Conservation (phyloP, 1,140 invertebrate genomes). For the Papilio glaucus region DNA sequence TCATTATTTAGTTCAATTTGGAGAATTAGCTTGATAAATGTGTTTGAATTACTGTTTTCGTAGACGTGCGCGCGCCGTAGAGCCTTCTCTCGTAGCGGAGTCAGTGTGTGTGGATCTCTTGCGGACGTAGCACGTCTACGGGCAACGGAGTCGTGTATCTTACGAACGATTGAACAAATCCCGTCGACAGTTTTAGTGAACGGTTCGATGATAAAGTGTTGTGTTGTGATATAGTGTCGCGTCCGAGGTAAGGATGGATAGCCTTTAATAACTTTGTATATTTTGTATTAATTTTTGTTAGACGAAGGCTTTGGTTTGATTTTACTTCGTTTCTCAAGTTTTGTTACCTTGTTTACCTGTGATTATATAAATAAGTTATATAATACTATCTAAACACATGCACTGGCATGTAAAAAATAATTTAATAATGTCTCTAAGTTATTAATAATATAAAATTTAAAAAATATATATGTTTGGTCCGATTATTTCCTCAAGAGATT, state of each 20-base stretch:
- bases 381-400: no score
- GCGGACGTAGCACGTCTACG: slow-evolving; percentile 40
- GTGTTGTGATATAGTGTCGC: slow-evolving; percentile 13
- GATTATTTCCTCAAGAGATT: no score
- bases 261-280: not conserved
- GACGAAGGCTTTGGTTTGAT: no score
- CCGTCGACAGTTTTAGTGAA: slow-evolving; percentile 49
- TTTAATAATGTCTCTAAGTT: no score
- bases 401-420: no score
- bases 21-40: slow-evolving; percentile 79
- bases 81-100: slow-evolving; percentile 45
- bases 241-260: not conserved
- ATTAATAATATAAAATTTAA: no score
- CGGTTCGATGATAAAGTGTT: slow-evolving; percentile 4
- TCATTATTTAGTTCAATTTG: slow-evolving; percentile 81
- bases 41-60: slow-evolving; percentile 76
- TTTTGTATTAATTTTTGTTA: not conserved
- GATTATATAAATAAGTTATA: no score
- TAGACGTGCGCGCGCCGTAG: slow-evolving; percentile 74
- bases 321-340: no score
- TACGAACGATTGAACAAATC: slow-evolving; percentile 41
- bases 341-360: no score
- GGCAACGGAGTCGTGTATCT: slow-evolving; percentile 34
- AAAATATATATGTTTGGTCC: no score
- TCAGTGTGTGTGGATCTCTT: slow-evolving; percentile 55